phyloP scores from a whole-genome alignment of 2,888 invertebrate genomes.

The Acleris emargana region DNA sequence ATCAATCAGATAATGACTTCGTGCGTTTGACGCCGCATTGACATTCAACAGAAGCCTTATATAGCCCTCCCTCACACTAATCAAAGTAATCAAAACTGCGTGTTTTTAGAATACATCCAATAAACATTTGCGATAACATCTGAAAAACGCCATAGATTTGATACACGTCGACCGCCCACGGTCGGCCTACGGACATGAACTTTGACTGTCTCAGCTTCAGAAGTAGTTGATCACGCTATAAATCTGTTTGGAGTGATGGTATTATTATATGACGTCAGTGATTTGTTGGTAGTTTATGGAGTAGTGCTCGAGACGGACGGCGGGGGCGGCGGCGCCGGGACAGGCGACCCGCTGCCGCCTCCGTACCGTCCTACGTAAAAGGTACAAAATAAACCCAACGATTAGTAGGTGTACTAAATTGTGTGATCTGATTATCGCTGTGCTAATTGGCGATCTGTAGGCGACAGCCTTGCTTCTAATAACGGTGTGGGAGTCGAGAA shows the following conservation, averaged over 20 bases:
- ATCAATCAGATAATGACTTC: slow-evolving; percentile 37
- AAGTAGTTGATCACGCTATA: slow-evolving; percentile 49
- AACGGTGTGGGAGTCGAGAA: slow-evolving; percentile 45
- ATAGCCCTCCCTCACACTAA: slow-evolving; percentile 20
- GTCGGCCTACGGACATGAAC: slow-evolving; percentile 45
- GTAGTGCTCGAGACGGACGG: slow-evolving; percentile 32
- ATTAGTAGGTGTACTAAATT: slow-evolving; percentile 34
- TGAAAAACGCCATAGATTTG: slow-evolving; percentile 21
- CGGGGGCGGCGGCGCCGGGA: slow-evolving; percentile 43
- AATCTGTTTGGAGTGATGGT: slow-evolving; percentile 46
- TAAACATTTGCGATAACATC: slow-evolving; percentile 23
- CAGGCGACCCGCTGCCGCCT: slow-evolving; percentile 24
- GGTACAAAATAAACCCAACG: slow-evolving; percentile 21
- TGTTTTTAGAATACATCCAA: slow-evolving; percentile 29
- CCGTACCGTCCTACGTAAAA: slow-evolving; percentile 20
- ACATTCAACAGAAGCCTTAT: slow-evolving; percentile 22
- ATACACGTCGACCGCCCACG: slow-evolving; percentile 47
- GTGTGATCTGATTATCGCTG: slow-evolving; percentile 49
- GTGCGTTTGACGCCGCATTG: slow-evolving; percentile 22
- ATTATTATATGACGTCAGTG: slow-evolving; percentile 42
- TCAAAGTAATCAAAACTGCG: slow-evolving; percentile 20
- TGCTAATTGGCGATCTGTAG: slow-evolving; percentile 50
- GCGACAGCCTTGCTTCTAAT: slow-evolving; percentile 51
- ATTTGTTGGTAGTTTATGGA: slow-evolving; percentile 35
- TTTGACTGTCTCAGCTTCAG: slow-evolving; percentile 42